phyloP scores from a whole-genome alignment of 2,888 invertebrate genomes.

The Eilema caniola region DNA sequence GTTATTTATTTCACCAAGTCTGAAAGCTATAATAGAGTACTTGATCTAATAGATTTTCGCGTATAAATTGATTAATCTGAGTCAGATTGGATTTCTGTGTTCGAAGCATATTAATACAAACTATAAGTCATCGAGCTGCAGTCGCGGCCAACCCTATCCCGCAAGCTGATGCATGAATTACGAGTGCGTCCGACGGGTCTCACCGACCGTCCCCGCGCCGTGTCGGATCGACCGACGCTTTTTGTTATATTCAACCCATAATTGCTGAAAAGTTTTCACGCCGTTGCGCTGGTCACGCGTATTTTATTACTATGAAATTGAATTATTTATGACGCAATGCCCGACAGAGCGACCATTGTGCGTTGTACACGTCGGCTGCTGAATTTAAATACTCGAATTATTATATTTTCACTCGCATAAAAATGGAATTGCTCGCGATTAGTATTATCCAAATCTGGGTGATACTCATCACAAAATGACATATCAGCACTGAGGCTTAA shows the following conservation, averaged over 20 bases:
- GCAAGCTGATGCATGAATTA: constrained; percentile 84
- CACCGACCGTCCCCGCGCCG: constrained; percentile 61
- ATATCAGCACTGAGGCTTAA: constrained; percentile 83
- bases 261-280: constrained; percentile 87
- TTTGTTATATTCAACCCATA: constrained; percentile 85
- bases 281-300: constrained; percentile 83
- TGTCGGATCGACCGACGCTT: constrained; percentile 74
- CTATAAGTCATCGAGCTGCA: constrained; percentile 81
- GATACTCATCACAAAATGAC: constrained; percentile 81
- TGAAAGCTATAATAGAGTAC: constrained; percentile 48
- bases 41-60: constrained; percentile 46
- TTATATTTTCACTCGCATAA: constrained; percentile 63
- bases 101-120: constrained; percentile 79
- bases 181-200: constrained; percentile 67
- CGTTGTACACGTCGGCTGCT: constrained; percentile 71
- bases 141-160: constrained; percentile 78
- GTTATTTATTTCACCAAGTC: constrained; percentile 14
- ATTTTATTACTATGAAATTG: constrained; percentile 87
- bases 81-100: constrained; percentile 77
- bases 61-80: constrained; percentile 77
- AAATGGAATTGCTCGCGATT: constrained; percentile 66
- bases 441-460: constrained; percentile 63
- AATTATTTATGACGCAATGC: constrained; percentile 84
- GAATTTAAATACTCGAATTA: constrained; percentile 85
- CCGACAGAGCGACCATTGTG: constrained; percentile 77